These are phyloP conservation scores for Calameuta idolon DNA, from an alignment of 2,888 invertebrate genomes.

Conservation along the genomic window DNA sequence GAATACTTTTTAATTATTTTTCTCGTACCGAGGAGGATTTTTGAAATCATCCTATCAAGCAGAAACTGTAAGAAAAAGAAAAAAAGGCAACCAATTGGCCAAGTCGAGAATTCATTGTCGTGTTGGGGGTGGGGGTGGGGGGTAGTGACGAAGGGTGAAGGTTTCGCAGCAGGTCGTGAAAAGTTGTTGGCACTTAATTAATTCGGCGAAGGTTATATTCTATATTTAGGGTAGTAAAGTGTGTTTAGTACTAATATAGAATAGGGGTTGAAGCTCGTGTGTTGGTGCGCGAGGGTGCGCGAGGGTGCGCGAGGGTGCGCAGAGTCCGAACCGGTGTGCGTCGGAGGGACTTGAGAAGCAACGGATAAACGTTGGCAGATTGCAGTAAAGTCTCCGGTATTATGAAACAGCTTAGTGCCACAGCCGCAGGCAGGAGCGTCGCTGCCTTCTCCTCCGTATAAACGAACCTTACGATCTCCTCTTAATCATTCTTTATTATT, in stretches of 20 bases:
- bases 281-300: conserved; percentile 1
- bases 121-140: no score
- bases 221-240: conserved; percentile 42
- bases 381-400: conserved; percentile 35
- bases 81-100: no score
- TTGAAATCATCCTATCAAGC: no score
- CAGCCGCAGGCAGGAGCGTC: conserved; percentile 5
- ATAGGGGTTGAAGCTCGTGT: conserved; percentile 20
- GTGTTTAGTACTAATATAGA: conserved; percentile 44
- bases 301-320: not conserved
- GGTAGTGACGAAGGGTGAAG: no score
- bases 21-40: no score
- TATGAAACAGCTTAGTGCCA: conserved; percentile 18
- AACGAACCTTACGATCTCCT: conserved; percentile 43
- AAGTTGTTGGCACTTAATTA: conserved; percentile 29
- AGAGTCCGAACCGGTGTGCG: not conserved
- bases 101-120: no score
- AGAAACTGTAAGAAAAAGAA: no score
- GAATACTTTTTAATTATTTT: no score
- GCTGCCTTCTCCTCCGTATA: conserved; percentile 19
- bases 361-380: conserved; percentile 33
- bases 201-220: conserved; percentile 32
- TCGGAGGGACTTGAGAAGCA: conserved; percentile 14
- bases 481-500: conserved; percentile 35
- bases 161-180: no score